Conservation (phyloP, 2,113 vertebrate species). For the Rhegmatorhina hoffmannsi region DNA sequence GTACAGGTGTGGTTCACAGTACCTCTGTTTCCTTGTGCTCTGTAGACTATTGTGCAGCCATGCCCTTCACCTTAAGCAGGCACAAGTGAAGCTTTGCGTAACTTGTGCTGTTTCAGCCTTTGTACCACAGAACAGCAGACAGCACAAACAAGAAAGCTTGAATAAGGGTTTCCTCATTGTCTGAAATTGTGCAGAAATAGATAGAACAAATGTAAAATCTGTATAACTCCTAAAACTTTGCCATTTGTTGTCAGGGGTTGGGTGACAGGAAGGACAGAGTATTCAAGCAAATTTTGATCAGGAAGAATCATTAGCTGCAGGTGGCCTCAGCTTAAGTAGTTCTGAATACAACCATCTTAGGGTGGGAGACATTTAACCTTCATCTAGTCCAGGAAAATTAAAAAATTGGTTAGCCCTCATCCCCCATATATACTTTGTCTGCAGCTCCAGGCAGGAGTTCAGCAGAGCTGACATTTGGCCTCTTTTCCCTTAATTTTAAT, state of each 20-base stretch:
- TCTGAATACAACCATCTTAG: neutral
- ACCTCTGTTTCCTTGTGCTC: neutral
- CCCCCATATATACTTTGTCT: neutral
- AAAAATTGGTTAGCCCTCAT: neutral
- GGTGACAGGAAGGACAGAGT: neutral
- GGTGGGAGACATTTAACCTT: neutral
- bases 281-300: neutral
- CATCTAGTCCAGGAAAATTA: neutral
- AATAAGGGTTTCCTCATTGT: neutral
- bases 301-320: neutral
- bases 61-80: neutral
- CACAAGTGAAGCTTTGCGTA: neutral
- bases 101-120: neutral
- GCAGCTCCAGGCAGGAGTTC: neutral
- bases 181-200: neutral
- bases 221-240: neutral
- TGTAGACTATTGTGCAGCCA: neutral
- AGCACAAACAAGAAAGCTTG: neutral
- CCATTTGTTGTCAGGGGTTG: neutral
- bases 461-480: slow-evolving; percentile 23
- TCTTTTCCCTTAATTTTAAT: slow-evolving; percentile 54
- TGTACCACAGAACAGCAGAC: neutral
- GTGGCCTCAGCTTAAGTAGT: neutral
- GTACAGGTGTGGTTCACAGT: neutral
- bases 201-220: neutral